These are phyloP conservation scores for Drosophila setosimentum DNA, from an alignment of 2,888 invertebrate genomes.

Conservation along the genomic window DNA sequence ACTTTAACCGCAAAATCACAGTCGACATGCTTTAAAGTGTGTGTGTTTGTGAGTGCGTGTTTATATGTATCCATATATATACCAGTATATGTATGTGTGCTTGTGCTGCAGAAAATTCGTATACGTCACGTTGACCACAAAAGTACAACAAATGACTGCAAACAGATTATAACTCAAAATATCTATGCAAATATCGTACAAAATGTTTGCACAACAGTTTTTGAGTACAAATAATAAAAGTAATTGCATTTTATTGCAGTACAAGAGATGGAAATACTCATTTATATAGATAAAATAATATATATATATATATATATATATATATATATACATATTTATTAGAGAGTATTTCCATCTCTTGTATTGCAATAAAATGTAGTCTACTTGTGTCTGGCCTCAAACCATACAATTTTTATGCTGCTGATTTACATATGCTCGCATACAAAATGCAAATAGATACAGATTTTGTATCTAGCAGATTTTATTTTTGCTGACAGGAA, in stretches of 20 bases:
- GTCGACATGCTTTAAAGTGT: slow-evolving; percentile 37
- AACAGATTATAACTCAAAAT: slow-evolving; percentile 46
- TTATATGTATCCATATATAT: background rate
- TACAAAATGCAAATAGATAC: slow-evolving; percentile 30
- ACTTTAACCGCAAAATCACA: slow-evolving; percentile 55
- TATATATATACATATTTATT: too few species aligned
- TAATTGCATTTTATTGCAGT: slow-evolving; percentile 76
- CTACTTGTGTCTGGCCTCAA: slow-evolving; percentile 39
- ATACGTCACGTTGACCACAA: slow-evolving; percentile 45
- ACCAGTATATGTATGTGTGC: background rate
- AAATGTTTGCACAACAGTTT: slow-evolving; percentile 66
- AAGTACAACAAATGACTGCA: slow-evolving; percentile 26
- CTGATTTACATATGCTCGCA: slow-evolving; percentile 68
- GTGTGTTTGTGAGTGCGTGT: background rate
- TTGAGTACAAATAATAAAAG: slow-evolving; percentile 53
- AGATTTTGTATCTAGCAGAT: slow-evolving; percentile 48
- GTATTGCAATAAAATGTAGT: too few species aligned
- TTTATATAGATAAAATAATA: slow-evolving; percentile 5
- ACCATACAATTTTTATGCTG: slow-evolving; percentile 24
- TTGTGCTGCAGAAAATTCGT: slow-evolving; percentile 10
- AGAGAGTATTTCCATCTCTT: too few species aligned
- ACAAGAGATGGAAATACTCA: slow-evolving; percentile 20
- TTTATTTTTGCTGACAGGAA: slow-evolving; percentile 28
- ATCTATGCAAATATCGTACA: slow-evolving; percentile 52
- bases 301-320: slow-evolving; percentile 4